These are phyloP conservation scores for Neodiprion pinetum DNA, from an alignment of 1,140 invertebrate species.

Conservation along the genomic window DNA sequence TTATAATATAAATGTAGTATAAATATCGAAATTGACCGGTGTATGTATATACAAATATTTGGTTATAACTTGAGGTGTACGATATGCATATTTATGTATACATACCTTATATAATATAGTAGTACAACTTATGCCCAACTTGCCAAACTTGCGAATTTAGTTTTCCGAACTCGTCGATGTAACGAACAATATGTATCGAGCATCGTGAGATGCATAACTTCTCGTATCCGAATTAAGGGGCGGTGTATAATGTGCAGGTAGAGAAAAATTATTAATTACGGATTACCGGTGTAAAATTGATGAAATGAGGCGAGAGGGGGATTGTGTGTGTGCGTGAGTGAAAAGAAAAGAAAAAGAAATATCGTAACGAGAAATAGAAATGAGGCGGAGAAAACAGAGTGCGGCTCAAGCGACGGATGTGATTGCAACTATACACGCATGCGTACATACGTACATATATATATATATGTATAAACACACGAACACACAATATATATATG, in stretches of 20 bases:
- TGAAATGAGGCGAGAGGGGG: no score
- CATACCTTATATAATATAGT: conserved; percentile 27
- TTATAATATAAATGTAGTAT: not conserved
- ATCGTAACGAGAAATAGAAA: not conserved
- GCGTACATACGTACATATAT: no score
- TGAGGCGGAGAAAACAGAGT: conserved; percentile 18
- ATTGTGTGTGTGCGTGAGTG: not conserved
- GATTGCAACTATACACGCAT: not conserved
- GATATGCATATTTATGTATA: not conserved
- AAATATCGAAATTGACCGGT: not conserved
- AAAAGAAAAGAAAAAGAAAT: not conserved
- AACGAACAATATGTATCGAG: no score
- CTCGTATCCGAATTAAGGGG: conserved; percentile 60
- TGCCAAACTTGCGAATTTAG: conserved; percentile 53
- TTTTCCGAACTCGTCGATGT: conserved; percentile 3
- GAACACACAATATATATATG: no score
- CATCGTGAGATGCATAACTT: conserved; percentile 36
- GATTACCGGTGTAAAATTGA: no score
- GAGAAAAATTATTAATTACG: conserved; percentile 3
- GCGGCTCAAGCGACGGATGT: conserved; percentile 39
- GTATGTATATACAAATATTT: not conserved
- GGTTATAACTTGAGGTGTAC: not conserved
- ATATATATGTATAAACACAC: no score
- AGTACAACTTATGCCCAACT: conserved; percentile 59
- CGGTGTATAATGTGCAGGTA: conserved; percentile 28